Conservation (phyloP, 64 coral and sea anemone genomes). For the Pachyseris speciosa region DNA sequence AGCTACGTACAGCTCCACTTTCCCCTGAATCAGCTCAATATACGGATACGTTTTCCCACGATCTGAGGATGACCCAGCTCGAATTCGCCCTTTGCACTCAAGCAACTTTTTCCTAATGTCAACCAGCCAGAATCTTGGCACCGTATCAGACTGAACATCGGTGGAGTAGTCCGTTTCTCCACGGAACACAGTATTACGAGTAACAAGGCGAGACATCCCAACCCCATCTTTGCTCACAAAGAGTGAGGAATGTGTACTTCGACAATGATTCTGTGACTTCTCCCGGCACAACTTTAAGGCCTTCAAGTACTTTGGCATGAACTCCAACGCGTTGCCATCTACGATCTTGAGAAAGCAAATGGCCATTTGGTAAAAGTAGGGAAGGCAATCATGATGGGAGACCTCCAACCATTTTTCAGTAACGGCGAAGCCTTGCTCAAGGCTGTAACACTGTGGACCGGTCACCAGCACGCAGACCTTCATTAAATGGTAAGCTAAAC, state of each 20-base stretch:
- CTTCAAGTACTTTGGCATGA: slow-evolving; percentile 12
- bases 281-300: slow-evolving; percentile 43
- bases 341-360: slow-evolving; percentile 39
- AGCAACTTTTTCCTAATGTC: slow-evolving; percentile 10
- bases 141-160: slow-evolving; percentile 6
- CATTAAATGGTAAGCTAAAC: slow-evolving; percentile 49
- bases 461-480: slow-evolving; percentile 60
- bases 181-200: slow-evolving; percentile 17
- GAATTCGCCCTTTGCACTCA: slow-evolving; percentile 49
- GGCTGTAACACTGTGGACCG: neutral
- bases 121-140: slow-evolving; percentile 4
- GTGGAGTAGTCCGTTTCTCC: slow-evolving; percentile 49
- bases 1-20: slow-evolving; percentile 60
- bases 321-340: slow-evolving; percentile 5
- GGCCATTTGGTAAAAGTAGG: slow-evolving; percentile 59
- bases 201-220: slow-evolving; percentile 58
- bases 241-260: neutral
- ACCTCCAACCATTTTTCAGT: slow-evolving; percentile 19
- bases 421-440: slow-evolving; percentile 37
- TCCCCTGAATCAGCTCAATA: slow-evolving; percentile 61
- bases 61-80: neutral
- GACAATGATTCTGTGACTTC: slow-evolving; percentile 63
- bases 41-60: neutral
- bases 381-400: slow-evolving; percentile 13
- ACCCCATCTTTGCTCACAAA: slow-evolving; percentile 36